Evolutionary conservation across 2,888 invertebrate species (phyloP).

Genomic region (Drosophila subsilvestris): DNA sequence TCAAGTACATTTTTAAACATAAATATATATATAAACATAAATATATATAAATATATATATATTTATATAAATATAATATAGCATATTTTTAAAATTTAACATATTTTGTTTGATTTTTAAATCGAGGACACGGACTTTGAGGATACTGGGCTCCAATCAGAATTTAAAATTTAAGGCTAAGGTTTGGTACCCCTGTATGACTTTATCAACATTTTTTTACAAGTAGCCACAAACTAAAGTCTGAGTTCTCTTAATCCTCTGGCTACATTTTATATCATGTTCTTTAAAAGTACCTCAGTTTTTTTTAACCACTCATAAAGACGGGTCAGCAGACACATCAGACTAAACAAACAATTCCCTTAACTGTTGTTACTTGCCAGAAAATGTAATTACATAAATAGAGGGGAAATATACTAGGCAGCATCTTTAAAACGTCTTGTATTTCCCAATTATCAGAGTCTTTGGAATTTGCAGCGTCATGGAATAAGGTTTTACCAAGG

Average conservation of each 20-base stretch:
- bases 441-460: conserved; percentile 70
- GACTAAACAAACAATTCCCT: conserved; percentile 60
- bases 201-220: conserved; percentile 68
- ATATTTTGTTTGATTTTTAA: no score
- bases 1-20: no score
- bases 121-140: no score
- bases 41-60: no score
- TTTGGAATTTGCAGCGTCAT: conserved; percentile 67
- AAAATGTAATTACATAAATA: conserved; percentile 14
- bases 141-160: conserved; percentile 8
- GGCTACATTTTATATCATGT: not conserved
- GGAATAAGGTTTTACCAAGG: not conserved
- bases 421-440: conserved; percentile 33
- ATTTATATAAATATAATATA: no score
- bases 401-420: conserved; percentile 27
- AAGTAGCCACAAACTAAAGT: not conserved
- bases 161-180: conserved; percentile 53
- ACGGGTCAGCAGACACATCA: conserved; percentile 17
- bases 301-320: conserved; percentile 74
- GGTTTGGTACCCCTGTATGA: conserved; percentile 61
- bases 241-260: not conserved
- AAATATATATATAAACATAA: no score
- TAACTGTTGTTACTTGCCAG: conserved; percentile 64
- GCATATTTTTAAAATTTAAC: no score
- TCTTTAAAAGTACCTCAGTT: conserved; percentile 41